Conservation (phyloP, 92 coral and sea anemone genomes). For the Diadumene lineata region DNA sequence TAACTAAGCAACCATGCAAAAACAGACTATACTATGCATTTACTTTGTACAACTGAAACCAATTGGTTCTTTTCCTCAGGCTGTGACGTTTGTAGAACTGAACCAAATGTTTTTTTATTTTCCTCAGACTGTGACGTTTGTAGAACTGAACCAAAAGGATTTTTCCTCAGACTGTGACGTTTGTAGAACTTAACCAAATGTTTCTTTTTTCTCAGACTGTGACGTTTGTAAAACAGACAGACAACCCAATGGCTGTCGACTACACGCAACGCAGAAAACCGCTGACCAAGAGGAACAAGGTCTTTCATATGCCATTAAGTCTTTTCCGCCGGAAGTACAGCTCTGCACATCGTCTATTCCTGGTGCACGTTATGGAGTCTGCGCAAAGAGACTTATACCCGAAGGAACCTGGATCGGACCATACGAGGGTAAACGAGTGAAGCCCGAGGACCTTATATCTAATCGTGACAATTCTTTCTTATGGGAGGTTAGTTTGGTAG, state of each 20-base stretch:
- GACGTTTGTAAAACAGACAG: conserved; percentile 15
- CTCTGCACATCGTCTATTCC: conserved; percentile 81
- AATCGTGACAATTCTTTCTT: conserved; percentile 70
- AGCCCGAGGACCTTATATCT: conserved; percentile 59
- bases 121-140: conserved; percentile 21
- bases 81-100: too few relatives aligned
- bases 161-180: too few relatives aligned
- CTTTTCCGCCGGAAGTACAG: conserved; percentile 94
- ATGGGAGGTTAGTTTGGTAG: conserved; percentile 93
- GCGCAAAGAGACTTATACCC: conserved; percentile 91
- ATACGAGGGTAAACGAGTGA: conserved; percentile 84
- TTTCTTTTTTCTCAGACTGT: too few relatives aligned
- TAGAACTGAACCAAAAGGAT: too few relatives aligned
- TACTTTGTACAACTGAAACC: too few relatives aligned
- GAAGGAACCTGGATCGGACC: conserved; percentile 99
- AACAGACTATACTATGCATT: too few relatives aligned
- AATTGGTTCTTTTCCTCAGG: too few relatives aligned
- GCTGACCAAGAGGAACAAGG: conserved; percentile 27
- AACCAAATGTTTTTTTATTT: too few relatives aligned
- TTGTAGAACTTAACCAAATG: too few relatives aligned
- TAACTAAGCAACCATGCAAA: too few relatives aligned
- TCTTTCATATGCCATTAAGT: conserved; percentile 75
- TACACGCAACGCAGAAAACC: conserved; percentile 21
- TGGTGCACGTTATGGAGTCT: conserved; percentile 72
- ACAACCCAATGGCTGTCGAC: conserved; percentile 19